Evolutionary conservation across 2,888 invertebrate genomes (phyloP).

Genomic region (Pteria penguin): DNA sequence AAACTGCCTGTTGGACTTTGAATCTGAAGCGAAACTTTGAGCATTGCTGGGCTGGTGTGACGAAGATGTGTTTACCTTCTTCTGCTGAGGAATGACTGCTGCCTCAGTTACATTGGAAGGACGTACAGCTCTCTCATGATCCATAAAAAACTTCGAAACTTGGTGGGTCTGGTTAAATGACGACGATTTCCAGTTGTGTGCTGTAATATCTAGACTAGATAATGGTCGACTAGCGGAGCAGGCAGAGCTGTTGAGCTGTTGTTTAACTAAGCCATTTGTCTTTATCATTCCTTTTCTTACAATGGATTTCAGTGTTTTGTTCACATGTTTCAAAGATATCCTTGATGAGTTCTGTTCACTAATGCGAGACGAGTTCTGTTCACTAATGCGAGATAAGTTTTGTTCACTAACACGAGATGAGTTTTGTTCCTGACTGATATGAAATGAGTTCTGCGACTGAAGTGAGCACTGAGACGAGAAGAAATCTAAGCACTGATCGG

Average conservation of each 20-base stretch:
- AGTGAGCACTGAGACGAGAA: constrained; percentile 23
- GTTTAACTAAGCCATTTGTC: constrained; percentile 15
- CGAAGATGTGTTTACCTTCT: not conserved
- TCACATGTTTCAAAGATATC: not conserved
- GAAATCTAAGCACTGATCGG: constrained; percentile 29
- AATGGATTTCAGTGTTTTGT: constrained; percentile 11
- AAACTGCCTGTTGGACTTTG: not conserved
- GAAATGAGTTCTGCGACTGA: too few relatives aligned
- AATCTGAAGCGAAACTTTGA: not conserved
- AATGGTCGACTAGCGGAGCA: not conserved
- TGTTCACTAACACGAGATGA: too few relatives aligned
- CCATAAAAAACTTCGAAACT: not conserved
- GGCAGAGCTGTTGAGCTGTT: not conserved
- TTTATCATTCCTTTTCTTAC: too few relatives aligned
- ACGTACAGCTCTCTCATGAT: constrained; percentile 7
- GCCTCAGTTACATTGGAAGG: not conserved
- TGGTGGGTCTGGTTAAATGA: not conserved
- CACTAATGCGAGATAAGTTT: too few relatives aligned
- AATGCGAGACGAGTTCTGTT: too few relatives aligned
- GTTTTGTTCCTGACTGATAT: too few relatives aligned
- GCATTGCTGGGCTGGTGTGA: not conserved
- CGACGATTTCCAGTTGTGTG: too few relatives aligned
- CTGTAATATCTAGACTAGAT: not conserved
- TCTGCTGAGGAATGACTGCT: not conserved
- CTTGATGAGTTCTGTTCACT: too few relatives aligned